Conservation (phyloP, 2,797 vertebrate species). For the Buceros bicornis region DNA sequence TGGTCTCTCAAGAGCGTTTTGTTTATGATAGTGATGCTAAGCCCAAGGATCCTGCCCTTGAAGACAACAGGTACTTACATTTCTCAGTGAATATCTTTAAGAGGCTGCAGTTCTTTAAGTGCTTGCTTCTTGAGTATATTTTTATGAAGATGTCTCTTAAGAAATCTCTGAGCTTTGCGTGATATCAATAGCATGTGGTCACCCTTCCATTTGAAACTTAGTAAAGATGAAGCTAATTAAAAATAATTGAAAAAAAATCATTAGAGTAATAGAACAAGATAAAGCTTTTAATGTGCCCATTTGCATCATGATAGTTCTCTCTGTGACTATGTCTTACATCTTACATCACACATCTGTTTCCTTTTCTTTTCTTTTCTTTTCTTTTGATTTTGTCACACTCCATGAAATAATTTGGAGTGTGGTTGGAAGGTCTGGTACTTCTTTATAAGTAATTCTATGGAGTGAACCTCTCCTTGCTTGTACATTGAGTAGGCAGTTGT, state of each 20-base stretch:
- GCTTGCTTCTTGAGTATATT: not conserved
- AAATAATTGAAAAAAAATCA: not conserved
- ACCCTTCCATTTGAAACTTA: not conserved
- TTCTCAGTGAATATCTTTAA: not conserved
- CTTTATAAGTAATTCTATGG: not conserved
- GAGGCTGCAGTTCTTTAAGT: not conserved
- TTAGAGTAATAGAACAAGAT: not conserved
- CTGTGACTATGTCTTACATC: not conserved
- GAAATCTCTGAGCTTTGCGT: not conserved
- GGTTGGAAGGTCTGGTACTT: not conserved
- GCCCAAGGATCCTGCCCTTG: constrained; percentile 75
- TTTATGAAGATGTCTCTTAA: not conserved
- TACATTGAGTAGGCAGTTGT: not conserved
- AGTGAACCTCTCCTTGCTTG: not conserved
- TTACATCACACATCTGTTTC: not conserved
- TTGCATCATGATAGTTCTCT: not conserved
- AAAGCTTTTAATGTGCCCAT: not conserved
- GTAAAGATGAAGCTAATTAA: not conserved
- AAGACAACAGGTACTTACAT: constrained; percentile 86
- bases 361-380: not conserved
- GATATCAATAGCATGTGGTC: not conserved
- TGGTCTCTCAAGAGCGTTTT: constrained; percentile 92
- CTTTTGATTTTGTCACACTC: constrained; percentile 7
- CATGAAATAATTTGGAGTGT: not conserved
- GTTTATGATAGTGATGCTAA: constrained; percentile 89